Evolutionary conservation across 2,113 vertebrate genomes (phyloP), one percentile per base, ranked within the genome.

Genomic region (Ochotona princeps): DNA sequence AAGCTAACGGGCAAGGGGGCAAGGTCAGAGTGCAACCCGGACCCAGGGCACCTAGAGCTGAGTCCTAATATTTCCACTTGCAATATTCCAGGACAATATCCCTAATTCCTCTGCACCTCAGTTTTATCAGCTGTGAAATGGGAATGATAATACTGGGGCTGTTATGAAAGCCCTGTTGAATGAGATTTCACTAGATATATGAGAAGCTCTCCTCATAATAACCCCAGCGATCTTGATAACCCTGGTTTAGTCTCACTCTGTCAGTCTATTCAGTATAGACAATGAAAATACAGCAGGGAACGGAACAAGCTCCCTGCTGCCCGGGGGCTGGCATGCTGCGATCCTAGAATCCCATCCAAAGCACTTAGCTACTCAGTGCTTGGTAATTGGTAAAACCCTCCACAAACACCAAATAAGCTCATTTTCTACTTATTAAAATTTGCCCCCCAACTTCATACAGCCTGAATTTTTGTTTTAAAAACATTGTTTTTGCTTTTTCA

Each of bases 111-210:
- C 88, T 63, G 9, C 25, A 10, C 49, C 15, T 91, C 57, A 10
- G 47, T 83, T 69, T 92, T 86, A 69, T 47, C 38, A 80, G 30
- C 47, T 90, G 26, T 69, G 20, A 93, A 51, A 79, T 81, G 44
- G 44, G 44, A 75, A 70, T 38, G 66, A 70, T 66, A 76, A 78
- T 57, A 30, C 28, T n/a, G 54, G 47, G 23, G 25, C 67, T 49
- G n/a, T 23, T 83, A 10, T 78, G 51, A 18, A 18, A 57, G 18
- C 12, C 18, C 54, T 18, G 18, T 57, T 44, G 6, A 44, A 18
- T 57, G 54, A 57, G 54, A 57, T 57, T 57, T 17, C 10, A 57
- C 10, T 18, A 57, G 54, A 57, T 57, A 57, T 57, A 57, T 57
- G 54, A 57, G 18, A 13, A 57, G 14, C 18, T 51, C 25, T 49